Evolutionary conservation across 1,140 invertebrate species (phyloP), one percentile per base, ranked within the genome.

Genomic region (Zaprionus africanus): DNA sequence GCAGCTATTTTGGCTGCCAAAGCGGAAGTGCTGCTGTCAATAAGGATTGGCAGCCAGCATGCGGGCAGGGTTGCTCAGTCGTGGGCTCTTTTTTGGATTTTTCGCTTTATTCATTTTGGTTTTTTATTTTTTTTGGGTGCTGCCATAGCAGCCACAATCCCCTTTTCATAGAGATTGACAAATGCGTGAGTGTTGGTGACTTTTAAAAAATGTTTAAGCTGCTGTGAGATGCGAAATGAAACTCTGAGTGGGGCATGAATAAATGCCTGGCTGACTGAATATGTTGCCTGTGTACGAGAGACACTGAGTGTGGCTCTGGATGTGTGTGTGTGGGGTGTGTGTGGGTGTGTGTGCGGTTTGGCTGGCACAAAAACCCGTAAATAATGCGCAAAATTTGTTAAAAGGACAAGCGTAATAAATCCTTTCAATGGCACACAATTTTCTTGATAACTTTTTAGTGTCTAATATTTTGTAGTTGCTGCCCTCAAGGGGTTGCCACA

Each of bases 301-400:
- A 34, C 31, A 34, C 31, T 59, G 22, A 24, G 36, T 60, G 11
- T 43, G 12, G 5, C 31, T 26, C 6, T 2, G 51, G 12, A 36
- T 22, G 15, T 70, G 26, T 34, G 24, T 60, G 34, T 15, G 7
- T 59, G 41, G 34, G n/a, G 26, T 62, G 13, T 19, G 26, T 61
- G 36, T 28, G 43, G 31, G 72, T 59, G 46, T 58, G 59, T 41
- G 56, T 76, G 67, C 22, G 72, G 59, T 64, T 76, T 43, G 38
- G 26, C 54, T 17, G 22, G 49, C 53, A 61, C 69, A 75, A 76
- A 70, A 70, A 79, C 59, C 68, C 78, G 84, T 84, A 87, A 90
- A 82, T 90, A 90, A 90, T 90, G 85, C 85, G 76, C 69, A 90
- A 85, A 90, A 90, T 90, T 90, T 90, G 85, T 90, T 90, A 90